Conservation (phyloP, 1,140 invertebrate genomes). For the Drosophila rhopaloa region DNA sequence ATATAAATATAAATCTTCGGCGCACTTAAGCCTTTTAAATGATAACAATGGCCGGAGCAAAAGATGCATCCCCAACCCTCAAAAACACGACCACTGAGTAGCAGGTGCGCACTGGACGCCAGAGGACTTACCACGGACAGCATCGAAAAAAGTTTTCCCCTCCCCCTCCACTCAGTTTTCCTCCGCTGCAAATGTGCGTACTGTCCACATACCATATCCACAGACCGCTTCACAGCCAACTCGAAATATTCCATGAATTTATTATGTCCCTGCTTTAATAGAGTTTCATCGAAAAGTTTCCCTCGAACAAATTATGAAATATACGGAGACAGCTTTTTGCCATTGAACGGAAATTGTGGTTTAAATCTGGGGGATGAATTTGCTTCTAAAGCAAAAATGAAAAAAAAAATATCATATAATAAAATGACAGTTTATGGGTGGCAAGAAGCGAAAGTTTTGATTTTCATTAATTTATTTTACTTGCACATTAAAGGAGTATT, state of each 20-base stretch:
- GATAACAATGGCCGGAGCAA: slow-evolving; percentile 66
- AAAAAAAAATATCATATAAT: slow-evolving; percentile 10
- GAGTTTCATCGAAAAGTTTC: slow-evolving; percentile 40
- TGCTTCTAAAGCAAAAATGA: background rate
- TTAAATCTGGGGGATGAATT: slow-evolving; percentile 4
- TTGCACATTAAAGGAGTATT: background rate
- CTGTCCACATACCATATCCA: background rate
- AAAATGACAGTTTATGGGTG: slow-evolving; percentile 17
- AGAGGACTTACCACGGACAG: slow-evolving; percentile 35
- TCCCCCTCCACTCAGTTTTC: background rate
- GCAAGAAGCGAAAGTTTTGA: slow-evolving; percentile 9
- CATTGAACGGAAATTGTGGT: slow-evolving; percentile 35
- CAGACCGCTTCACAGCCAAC: background rate
- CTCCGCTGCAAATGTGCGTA: slow-evolving; percentile 9
- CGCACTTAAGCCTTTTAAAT: slow-evolving; percentile 81
- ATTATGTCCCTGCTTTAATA: slow-evolving; percentile 40
- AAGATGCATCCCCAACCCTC: slow-evolving; percentile 30
- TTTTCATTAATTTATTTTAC: slow-evolving; percentile 10
- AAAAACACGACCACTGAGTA: slow-evolving; percentile 39
- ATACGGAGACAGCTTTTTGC: slow-evolving; percentile 23
- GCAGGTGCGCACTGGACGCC: slow-evolving; percentile 61
- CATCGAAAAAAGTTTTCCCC: background rate
- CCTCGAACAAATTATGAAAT: slow-evolving; percentile 31
- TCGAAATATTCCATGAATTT: slow-evolving; percentile 50
- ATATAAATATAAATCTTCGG: slow-evolving; percentile 78